Conservation (phyloP, 2,113 vertebrate genomes). For the Pseudorasbora parva region DNA sequence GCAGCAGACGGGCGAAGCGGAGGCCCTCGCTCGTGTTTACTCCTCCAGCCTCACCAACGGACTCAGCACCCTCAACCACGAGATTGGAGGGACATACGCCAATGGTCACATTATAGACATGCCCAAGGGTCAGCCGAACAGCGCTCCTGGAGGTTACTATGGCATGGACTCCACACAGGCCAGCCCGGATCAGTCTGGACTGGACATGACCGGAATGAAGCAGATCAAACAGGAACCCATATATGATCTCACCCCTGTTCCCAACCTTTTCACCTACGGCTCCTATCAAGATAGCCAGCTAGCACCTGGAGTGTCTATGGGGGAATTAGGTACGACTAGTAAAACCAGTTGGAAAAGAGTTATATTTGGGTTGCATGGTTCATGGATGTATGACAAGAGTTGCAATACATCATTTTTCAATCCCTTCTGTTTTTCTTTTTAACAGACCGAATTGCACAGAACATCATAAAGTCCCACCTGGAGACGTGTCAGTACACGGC, state of each 20-base stretch:
- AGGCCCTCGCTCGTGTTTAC: slow-evolving; percentile 92
- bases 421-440: slow-evolving; percentile 29
- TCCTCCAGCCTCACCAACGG: slow-evolving; percentile 88
- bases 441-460: slow-evolving; percentile 96
- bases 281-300: slow-evolving; percentile 95
- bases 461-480: slow-evolving; percentile 98
- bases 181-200: slow-evolving; percentile 96
- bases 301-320: slow-evolving; percentile 88
- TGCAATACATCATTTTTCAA: too few relatives aligned
- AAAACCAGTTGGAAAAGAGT: background rate
- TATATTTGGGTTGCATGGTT: background rate
- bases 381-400: background rate
- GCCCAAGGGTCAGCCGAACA: slow-evolving; percentile 85
- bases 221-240: slow-evolving; percentile 99
- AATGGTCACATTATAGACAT: slow-evolving; percentile 93
- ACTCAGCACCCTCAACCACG: slow-evolving; percentile 86
- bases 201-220: slow-evolving; percentile 98
- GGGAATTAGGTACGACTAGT: slow-evolving; percentile 86
- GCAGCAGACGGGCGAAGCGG: slow-evolving; percentile 92
- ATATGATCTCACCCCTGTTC: slow-evolving; percentile 96
- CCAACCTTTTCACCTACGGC: slow-evolving; percentile 97
- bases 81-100: slow-evolving; percentile 88
- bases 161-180: slow-evolving; percentile 94
- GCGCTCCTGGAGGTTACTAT: slow-evolving; percentile 81
- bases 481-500: slow-evolving; percentile 98